Base-by-base conservation (phyloP, 2,113 vertebrate genomes). In the Camelus bactrianus region DNA sequence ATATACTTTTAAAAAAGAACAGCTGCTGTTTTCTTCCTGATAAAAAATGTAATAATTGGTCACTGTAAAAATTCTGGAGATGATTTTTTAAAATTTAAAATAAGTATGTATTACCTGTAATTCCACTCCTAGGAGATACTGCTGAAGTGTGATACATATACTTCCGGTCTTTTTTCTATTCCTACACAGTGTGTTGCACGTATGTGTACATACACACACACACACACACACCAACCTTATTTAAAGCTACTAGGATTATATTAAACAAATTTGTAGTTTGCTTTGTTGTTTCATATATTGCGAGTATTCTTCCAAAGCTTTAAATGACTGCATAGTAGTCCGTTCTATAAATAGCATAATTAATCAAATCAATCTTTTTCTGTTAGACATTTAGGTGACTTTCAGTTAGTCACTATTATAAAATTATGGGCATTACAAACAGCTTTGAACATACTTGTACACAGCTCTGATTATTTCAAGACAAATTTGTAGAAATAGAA, bases 51-150 rank as follows among this genome's bases (percentile, higher is more conserved):
- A 82, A 67, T 19, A 60, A 75, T 17, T 73, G 54, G 65, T 62
- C 69, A 89, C 38, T 69, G 8, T 69, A 88, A 83, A 95, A 76
- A 81, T 92, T 96, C 48, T 89, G 30, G 56, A 89, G 87, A 67
- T 77, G 56, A 88, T 69, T 64, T 86, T 93, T 72, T 42, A 22
- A 62, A 80, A 52, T 62, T 30, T 42, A 50, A 58, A 80, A 73
- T 12, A 50, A 75, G 58, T 3, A 89, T 65, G 1, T 86, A 91
- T 22, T 38, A 83, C 32, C 48, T 70, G 2, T 94, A 86, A 89
- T 93, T 28, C 62, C 48, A 67, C n/a, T 54, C 24, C 62, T 42
- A 90, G 75, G 46, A 69, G n/a, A 58, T 17, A 83, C 38, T 67
- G 38, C 38, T 83, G 60, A 50, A 82, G 70, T 60, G 16, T 73